Evolutionary conservation across 2,113 vertebrate genomes (phyloP).

Genomic region (Xiphorhynchus elegans): DNA sequence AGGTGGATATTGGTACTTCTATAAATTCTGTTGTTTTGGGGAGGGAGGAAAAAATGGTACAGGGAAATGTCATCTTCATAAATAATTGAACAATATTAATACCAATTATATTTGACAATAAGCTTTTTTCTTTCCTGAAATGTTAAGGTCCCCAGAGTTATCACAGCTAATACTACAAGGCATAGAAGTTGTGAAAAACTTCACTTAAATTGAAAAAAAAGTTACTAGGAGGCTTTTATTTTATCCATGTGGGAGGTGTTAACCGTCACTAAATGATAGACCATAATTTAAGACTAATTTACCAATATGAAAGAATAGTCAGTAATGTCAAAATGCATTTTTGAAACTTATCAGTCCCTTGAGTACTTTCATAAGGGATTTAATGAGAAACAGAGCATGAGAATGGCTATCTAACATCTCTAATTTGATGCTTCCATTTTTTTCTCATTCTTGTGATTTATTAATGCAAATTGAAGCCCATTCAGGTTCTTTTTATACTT

Average conservation of each 20-base stretch:
- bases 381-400: neutral
- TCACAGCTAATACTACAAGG: neutral
- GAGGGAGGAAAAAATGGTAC: neutral
- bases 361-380: neutral
- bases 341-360: neutral
- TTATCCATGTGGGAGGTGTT: neutral
- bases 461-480: neutral
- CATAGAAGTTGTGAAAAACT: neutral
- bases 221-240: neutral
- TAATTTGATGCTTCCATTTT: neutral
- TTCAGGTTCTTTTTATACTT: neutral
- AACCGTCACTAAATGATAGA: neutral
- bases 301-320: neutral
- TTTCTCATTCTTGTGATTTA: neutral
- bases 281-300: neutral
- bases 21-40: neutral
- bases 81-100: neutral
- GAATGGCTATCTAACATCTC: neutral
- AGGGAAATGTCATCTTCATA: neutral
- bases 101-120: neutral
- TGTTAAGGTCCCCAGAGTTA: neutral
- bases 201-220: neutral
- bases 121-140: neutral
- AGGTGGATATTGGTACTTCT: neutral
- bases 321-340: neutral